Base-by-base conservation (phyloP, 2,113 vertebrate genomes). In the Indicator maculatus region DNA sequence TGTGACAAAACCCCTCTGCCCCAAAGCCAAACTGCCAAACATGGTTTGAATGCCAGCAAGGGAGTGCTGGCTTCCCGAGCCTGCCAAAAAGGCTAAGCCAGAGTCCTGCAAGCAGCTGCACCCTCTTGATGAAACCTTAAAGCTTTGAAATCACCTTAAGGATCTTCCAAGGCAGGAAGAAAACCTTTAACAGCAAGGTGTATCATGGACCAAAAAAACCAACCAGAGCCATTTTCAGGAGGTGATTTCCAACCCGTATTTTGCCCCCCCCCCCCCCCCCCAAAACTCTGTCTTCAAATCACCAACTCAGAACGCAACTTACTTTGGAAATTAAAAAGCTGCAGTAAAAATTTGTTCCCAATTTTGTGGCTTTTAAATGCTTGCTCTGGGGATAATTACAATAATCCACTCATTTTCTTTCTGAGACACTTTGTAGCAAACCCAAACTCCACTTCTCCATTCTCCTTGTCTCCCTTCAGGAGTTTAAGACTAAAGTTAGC, bases 11-110 rank as follows among this genome's bases (percentile, higher is more conserved):
- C 11, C 47, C 16, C 61, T 81, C 76, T 86, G 89, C 90, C 73
- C 87, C 38, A 47, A 60, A 93, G 87, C 94, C 93, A 92, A 85
- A n/a, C 11, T 18, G 8, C 71, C 91, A 91, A 89, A 85, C 88
- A 59, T 13, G 75, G 91, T 66, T 28, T 19, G 84, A 91, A 85
- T 86, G 66, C 41, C 52, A 82, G 53, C 0, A 6, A 75, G 61
- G 65, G 36, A 71, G n/a, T 1, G 24, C 26, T 88, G 93, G 50
- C 64, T 77, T 36, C 60, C 69, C 2, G 5, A 59, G 52, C 2
- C 59, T 83, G 76, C 83, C 86, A 19, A 65, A 38, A 56, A 58
- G 59, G 80, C 81, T 56, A 55, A 59, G 58, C 41, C 83, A 58
- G 53, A 72, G 63, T 66, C 53, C 80, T 63, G 70, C 80, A 39